Evolutionary conservation across 2,888 invertebrate species (phyloP), one percentile per base, ranked within the genome.

Genomic region (Callinectes sapidus): DNA sequence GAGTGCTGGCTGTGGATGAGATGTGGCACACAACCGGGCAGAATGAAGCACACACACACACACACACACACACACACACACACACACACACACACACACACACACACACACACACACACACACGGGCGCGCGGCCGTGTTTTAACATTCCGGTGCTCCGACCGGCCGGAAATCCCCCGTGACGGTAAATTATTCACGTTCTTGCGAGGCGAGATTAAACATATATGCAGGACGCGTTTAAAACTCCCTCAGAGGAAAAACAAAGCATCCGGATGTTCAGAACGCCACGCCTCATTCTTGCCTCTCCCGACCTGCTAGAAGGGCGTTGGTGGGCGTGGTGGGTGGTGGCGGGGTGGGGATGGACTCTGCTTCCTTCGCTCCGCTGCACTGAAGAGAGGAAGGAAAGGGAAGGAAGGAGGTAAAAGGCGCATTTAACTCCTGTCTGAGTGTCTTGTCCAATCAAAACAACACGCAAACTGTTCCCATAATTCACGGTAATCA

Each of bases 141-240:
- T 81, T 35, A 81, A 81, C 81, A 81, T 81, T 81, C 81, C 35
- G 35, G 16, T 32, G 32, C 32, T 35, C 16, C 81, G 81, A 28
- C 81, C 81, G 35, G 81, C 81, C 81, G 81, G 32, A 81, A 81
- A 81, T 81, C 81, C 81, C 81, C 35, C 35, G 81, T 8, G 32
- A 81, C 81, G 81, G 81, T 81, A 35, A 32, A 81, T 81, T 35
- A 81, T 81, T 81, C 35, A 81, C 81, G 81, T 81, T 35, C 81
- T 81, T 35, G 81, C 81, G 8, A 35, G 81, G 32, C 81, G 35
- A 81, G 81, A 81, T 81, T 81, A 81, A 81, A 81, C 81, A 81
- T 81, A 81, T 81, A 81, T 35, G 35, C 81, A 35, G 14, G 32
- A 81, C 35, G 81, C 35, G 81, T 35, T 81, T 81, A 81, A 81